Percentiles rank a stretch among this genome's conserved stretches.
These are phyloP conservation scores for Frankliniella intonsa DNA, from an alignment of 2,888 invertebrate species.

Conservation along the genomic window DNA sequence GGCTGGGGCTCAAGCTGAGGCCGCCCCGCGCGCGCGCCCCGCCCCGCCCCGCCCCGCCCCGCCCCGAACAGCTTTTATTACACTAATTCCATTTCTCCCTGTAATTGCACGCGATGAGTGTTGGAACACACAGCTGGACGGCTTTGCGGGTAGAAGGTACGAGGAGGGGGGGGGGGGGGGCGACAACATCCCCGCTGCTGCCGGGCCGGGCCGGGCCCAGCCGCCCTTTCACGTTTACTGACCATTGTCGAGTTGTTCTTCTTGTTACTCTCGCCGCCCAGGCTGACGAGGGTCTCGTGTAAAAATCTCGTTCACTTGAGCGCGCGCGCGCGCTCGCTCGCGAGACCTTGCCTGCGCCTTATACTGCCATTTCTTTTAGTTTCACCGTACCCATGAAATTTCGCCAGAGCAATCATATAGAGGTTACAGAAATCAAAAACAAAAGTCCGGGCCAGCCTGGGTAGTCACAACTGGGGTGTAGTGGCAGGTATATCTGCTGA, in stretches of 20 bases:
- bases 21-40: constrained; percentile 36
- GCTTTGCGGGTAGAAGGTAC: background rate
- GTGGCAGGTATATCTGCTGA: background rate
- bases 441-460: too few species aligned
- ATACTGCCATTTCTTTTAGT: too few species aligned
- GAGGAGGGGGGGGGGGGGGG: too few species aligned
- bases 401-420: too few species aligned
- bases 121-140: background rate
- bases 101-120: constrained; percentile 11
- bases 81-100: constrained; percentile 15
- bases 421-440: too few species aligned
- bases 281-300: too few species aligned
- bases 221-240: background rate
- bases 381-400: too few species aligned
- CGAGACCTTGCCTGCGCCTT: too few species aligned
- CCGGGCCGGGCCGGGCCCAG: background rate
- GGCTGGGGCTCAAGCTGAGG: constrained; percentile 45
- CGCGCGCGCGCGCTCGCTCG: too few species aligned
- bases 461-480: too few species aligned
- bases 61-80: background rate
- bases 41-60: background rate
- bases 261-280: too few species aligned
- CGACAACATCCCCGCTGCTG: background rate
- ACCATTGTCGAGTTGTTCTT: background rate
- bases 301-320: too few species aligned